These are phyloP conservation scores for Dexiosoma caninum DNA, from an alignment of 2,888 invertebrate species.

Conservation along the genomic window DNA sequence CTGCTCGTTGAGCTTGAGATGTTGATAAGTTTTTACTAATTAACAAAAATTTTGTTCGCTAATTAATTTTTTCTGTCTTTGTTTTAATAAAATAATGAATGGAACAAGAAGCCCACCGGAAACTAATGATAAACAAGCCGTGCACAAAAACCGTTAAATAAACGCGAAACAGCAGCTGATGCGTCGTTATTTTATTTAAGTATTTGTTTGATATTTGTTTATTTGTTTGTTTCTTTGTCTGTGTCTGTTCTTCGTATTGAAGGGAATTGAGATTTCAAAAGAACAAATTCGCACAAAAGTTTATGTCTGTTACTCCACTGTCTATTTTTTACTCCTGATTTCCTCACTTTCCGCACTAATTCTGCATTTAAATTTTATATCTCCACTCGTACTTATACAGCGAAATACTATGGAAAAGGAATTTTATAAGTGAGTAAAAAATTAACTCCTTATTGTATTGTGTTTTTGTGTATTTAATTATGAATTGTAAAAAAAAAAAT, in stretches of 20 bases:
- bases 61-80: constrained; percentile 54
- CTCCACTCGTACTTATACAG: background rate
- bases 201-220: constrained; percentile 14
- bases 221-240: background rate
- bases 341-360: background rate
- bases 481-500: constrained; percentile 1
- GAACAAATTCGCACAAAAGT: background rate
- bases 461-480: constrained; percentile 48
- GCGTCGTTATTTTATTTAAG: constrained; percentile 33
- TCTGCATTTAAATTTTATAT: constrained; percentile 34
- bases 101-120: constrained; percentile 51
- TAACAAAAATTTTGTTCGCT: constrained; percentile 63
- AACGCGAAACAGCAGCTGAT: constrained; percentile 51
- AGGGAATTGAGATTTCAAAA: constrained; percentile 8
- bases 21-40: constrained; percentile 64
- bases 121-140: constrained; percentile 55
- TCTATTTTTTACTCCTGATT: background rate
- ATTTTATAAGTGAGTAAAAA: background rate
- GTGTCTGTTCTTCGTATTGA: background rate
- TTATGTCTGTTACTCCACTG: background rate
- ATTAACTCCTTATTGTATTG: constrained; percentile 23
- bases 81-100: constrained; percentile 49
- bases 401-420: background rate
- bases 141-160: constrained; percentile 22
- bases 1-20: constrained; percentile 59